Base-by-base conservation (phyloP, 2,797 vertebrate species). In the Tauraco hartlaubi region DNA sequence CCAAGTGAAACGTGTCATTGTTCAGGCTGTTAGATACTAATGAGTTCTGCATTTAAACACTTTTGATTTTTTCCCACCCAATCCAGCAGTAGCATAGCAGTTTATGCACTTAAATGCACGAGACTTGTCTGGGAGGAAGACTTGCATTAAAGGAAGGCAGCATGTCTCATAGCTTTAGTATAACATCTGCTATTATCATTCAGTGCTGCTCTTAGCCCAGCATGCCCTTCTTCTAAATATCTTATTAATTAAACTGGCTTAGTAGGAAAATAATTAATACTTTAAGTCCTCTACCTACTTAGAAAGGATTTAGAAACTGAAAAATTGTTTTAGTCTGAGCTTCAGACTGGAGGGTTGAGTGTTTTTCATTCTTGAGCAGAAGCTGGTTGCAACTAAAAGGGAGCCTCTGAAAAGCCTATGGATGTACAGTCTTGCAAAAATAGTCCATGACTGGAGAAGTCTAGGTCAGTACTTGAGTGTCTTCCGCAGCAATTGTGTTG, bases 171-270 rank as follows among this genome's bases (percentile, higher is more conserved):
- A 82, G 63, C 72, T 93, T 74, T 37, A 77, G 15, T 78, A 33
- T 80, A 82, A 66, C 89, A 88, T 85, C 85, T 97, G 94, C 68
- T 95, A 77, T 82, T 80, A 85, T 94, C 75, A 89, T 92, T 94
- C 81, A 79, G 31, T 44, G 39, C 61, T 75, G 41, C 82, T 92
- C 82, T 88, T 88, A 92, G 87, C 88, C 78, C 85, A 94, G 93
- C 80, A 91, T 95, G 94, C 74, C 90, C 83, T 94, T 96, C 71
- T 85, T 95, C 85, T 95, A 91, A 85, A 93, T 84, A 94, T 84
- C 95, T 95, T 95, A 95, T 90, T 94, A 97, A 96, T 96, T 97
- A 94, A 94, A 92, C 88, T 87, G 76, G 79, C 79, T 94, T 96
- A 95, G 95, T 68, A 55, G 78, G 92, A 37, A 93, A 95, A 95